Base-by-base conservation (phyloP, 2,888 invertebrate species). In the Busseola fusca region DNA sequence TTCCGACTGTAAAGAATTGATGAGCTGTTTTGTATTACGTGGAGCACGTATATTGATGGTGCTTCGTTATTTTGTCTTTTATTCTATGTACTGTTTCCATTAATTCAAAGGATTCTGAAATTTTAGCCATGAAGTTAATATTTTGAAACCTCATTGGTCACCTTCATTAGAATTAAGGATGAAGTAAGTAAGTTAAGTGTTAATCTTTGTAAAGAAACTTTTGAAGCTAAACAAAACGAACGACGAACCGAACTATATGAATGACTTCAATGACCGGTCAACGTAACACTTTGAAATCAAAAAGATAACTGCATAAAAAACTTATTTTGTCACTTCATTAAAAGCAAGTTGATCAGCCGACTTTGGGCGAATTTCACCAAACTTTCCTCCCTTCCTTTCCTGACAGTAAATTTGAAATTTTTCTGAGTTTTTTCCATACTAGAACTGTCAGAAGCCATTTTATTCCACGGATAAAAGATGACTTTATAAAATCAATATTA, bases 1-100 rank as follows among this genome's bases (percentile, higher is more conserved):
- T 69, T 65, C 27, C 58, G 68, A 73, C 80, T 76, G 79, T 69
- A 65, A 62, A 25, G 37, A 56, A 67, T 74, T 70, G 64, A 70
- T 76, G 72, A 76, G 68, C 65, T 79, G 48, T 62, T 72, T 76
- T 48, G 27, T 56, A 68, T 69, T 69, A 59, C 34, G 30, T 69
- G 56, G 30, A 59, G 66, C 34, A n/a, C 48, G 30, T 50, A 5
- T 45, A 18, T 30, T 65, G 42, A 63, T 34, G 48, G 12, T 21
- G n/a, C 16, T 70, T 78, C 59, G 63, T 66, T 78, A 69, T 68
- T 77, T 60, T 72, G 21, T 72, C 14, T 65, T 16, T 9, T 27
- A 18, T 37, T 42, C 21, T 37, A 27, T 4, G 21, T n/a, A n/a
- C 2, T 62, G 12, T n/a, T n/a, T 48, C 27, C 2, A 30, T 1